phyloP scores from a whole-genome alignment of 2,888 invertebrate genomes.

The Nephrotoma flavescens region DNA sequence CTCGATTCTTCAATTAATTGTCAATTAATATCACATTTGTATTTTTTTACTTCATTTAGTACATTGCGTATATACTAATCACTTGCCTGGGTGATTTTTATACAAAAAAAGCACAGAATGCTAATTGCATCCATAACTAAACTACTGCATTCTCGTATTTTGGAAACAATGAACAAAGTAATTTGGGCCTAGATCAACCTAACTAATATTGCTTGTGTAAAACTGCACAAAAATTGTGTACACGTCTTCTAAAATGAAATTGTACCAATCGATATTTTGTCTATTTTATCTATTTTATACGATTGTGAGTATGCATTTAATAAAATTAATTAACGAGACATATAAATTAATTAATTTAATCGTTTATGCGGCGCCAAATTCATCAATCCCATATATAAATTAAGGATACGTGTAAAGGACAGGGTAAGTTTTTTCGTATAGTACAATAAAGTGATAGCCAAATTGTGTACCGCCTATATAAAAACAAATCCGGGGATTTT shows the following conservation, averaged over 20 bases:
- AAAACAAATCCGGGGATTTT: background rate
- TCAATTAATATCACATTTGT: no score
- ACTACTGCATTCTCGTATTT: background rate
- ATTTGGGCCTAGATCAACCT: background rate
- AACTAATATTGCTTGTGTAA: background rate
- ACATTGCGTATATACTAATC: background rate
- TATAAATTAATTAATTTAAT: background rate
- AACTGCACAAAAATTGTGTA: background rate
- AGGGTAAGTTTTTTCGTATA: background rate
- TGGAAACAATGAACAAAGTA: background rate
- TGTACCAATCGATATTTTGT: background rate
- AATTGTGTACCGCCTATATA: background rate
- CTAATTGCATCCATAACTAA: background rate
- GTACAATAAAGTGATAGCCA: background rate
- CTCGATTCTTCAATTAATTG: no score
- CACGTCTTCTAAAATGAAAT: background rate
- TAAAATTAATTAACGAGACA: background rate
- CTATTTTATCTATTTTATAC: background rate
- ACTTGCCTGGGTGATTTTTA: background rate
- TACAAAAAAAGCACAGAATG: background rate
- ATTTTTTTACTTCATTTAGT: no score
- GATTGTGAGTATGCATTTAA: background rate
- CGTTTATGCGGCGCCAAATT: background rate
- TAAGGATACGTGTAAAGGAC: background rate
- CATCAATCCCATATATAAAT: background rate